Evolutionary conservation across 1,140 invertebrate species (phyloP), one percentile per base, ranked within the genome.

Genomic region (Drosophila ficusphila): DNA sequence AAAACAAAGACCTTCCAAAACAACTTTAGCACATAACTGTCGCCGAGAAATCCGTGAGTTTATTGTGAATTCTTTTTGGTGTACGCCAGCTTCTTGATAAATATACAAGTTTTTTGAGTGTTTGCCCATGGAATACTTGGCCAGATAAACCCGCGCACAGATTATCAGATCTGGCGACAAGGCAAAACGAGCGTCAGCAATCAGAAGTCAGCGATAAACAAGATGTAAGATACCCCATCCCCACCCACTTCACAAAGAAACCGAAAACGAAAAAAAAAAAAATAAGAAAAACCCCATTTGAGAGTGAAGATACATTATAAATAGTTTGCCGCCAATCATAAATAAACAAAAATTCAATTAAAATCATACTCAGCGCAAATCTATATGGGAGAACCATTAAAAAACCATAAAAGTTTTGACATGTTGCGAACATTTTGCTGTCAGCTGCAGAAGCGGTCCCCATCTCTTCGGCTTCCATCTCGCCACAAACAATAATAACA

Each of bases 351-450:
- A 77, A 77, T 77, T 77, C 74, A 77, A 77, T 77, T 77, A 77
- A 56, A 78, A 67, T 51, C 48, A 60, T 31, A 74, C 33, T 27
- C 49, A 7, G 57, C 1, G 47, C 39, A 23, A 61, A 72, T 65
- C 46, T 73, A 52, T 56, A 64, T 52, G 60, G 60, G 34, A 62
- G 46, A 54, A 47, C 74, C 67, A 77, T 77, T 77, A 77, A 71
- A 71, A 70, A 72, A 71, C 58, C 75, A 77, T 70, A 77, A 72
- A 58, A 64, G 73, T 77, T 76, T 77, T 77, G 75, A 77, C 75
- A 77, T 77, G 74, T 69, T 76, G 75, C 74, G 74, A 76, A 77
- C 75, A 77, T 77, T 77, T 77, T 36, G 74, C 75, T 77, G 74
- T 77, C 75, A 77, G 75, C 74, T 77, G 49, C 75, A 77, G 60